Conservation (phyloP, 2,113 vertebrate genomes). For the Charina bottae region DNA sequence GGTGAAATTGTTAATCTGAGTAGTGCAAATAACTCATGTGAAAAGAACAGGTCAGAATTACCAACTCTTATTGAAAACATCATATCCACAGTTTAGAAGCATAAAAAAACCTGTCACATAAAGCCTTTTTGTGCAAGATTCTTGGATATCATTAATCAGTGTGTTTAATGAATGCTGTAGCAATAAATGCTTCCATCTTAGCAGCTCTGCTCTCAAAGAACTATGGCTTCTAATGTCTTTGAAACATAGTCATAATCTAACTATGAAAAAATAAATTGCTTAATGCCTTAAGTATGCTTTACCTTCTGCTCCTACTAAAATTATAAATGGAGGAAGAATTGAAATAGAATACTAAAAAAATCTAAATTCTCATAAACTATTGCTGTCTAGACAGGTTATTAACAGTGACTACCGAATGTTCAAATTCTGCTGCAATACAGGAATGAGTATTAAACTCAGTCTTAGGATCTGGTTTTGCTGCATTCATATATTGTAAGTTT, state of each 20-base stretch:
- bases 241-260: conserved; percentile 64
- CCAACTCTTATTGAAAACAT: neutral
- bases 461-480: conserved; percentile 55
- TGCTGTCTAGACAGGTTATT: conserved; percentile 56
- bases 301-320: conserved; percentile 56
- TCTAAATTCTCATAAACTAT: conserved; percentile 64
- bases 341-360: conserved; percentile 45
- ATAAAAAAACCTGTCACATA: neutral
- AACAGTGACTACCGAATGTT: conserved; percentile 52
- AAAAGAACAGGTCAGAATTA: neutral
- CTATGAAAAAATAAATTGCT: conserved; percentile 72
- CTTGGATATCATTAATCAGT: conserved; percentile 46
- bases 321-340: conserved; percentile 14
- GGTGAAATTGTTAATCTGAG: neutral
- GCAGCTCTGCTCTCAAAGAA: conserved; percentile 57
- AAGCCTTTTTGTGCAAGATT: neutral
- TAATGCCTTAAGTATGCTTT: conserved; percentile 60
- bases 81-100: neutral
- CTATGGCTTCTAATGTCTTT: conserved; percentile 60
- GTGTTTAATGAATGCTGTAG: conserved; percentile 56
- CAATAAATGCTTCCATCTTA: conserved; percentile 62
- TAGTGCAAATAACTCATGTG: neutral
- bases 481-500: conserved; percentile 63
- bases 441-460: conserved; percentile 39
- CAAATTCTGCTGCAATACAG: conserved; percentile 39